These are phyloP conservation scores for Meda fulgida DNA, from an alignment of 2,797 vertebrate species.

Conservation along the genomic window DNA sequence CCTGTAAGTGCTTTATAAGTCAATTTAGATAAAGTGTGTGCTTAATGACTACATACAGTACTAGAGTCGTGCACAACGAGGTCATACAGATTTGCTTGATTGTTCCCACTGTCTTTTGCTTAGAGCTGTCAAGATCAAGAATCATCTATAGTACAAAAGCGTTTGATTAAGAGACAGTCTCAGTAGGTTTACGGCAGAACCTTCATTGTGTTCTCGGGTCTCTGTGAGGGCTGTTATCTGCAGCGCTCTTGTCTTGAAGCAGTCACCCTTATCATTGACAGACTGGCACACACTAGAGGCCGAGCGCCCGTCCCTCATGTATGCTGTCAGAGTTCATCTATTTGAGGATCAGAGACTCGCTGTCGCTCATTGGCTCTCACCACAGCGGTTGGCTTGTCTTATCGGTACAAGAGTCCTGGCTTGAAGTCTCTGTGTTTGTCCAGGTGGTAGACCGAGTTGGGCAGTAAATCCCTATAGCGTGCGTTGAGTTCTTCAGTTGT, in stretches of 20 bases:
- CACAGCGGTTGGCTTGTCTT: neutral
- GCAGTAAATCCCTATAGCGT: neutral
- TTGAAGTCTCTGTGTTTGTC: conserved; percentile 9
- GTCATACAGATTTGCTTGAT: neutral
- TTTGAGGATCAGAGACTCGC: conserved; percentile 10
- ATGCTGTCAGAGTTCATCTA: conserved; percentile 12
- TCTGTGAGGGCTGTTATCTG: conserved; percentile 35
- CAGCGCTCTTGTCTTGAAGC: neutral
- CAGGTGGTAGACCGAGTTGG: neutral
- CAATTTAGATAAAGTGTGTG: neutral
- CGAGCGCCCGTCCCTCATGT: neutral
- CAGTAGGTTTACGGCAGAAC: neutral
- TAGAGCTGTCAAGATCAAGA: neutral
- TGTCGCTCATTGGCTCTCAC: neutral
- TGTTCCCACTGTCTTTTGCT: neutral
- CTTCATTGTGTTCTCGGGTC: conserved; percentile 23
- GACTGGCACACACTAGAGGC: neutral
- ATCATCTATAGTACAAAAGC: neutral
- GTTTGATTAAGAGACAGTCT: neutral
- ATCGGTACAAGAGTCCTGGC: conserved; percentile 1
- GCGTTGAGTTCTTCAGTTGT: neutral
- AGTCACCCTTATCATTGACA: neutral
- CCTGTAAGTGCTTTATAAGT: neutral
- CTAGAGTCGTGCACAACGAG: neutral
- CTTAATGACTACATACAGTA: neutral